Evolutionary conservation across 2,888 invertebrate genomes (phyloP), one percentile per base, ranked within the genome.

Genomic region (Tetramorium bicarinatum): DNA sequence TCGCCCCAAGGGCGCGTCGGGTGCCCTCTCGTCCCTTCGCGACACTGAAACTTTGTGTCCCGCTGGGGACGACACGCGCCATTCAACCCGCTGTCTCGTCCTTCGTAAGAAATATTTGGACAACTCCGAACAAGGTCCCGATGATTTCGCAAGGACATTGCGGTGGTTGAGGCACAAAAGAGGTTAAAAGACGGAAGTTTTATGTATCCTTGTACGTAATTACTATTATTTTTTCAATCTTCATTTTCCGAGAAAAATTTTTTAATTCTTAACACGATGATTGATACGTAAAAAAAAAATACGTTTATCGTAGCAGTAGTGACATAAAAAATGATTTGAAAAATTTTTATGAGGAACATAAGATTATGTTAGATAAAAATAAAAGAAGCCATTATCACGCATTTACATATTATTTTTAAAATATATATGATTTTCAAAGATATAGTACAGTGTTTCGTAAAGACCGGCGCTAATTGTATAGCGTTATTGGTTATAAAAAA

Each of bases 61-160:
- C 85, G 92, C 93, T 91, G 92, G 84, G 64, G 76, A 91, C 85
- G 93, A 93, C 93, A 92, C 93, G 92, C 91, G 93, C 87, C 76
- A 61, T 66, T 66, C 75, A 74, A 84, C 83, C 87, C 86, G 76
- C 79, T 79, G 74, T 7, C 62, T 38, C 38, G 21, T 49, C 15
- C 69, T 64, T 69, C 49, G 13, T 72, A 18, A 41, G 38, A 80
- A 80, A 80, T 80, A 80, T 80, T 80, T 80, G 75, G 79, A 80
- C 79, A 80, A 11, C 13, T 59, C 18, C 38, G 47, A 29, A 75
- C 47, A 44, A 34, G 59, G 47, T 34, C 9, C 56, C 56, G 56
- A 47, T 15, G 21, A 56, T 56, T 72, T 21, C 18, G 79, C 75
- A 75, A 80, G 59, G 75, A 25, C 64, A 38, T 64, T 44, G 56